These are phyloP conservation scores for Mus spicilegus DNA, from an alignment of 2,113 vertebrate genomes.

Conservation along the genomic window DNA sequence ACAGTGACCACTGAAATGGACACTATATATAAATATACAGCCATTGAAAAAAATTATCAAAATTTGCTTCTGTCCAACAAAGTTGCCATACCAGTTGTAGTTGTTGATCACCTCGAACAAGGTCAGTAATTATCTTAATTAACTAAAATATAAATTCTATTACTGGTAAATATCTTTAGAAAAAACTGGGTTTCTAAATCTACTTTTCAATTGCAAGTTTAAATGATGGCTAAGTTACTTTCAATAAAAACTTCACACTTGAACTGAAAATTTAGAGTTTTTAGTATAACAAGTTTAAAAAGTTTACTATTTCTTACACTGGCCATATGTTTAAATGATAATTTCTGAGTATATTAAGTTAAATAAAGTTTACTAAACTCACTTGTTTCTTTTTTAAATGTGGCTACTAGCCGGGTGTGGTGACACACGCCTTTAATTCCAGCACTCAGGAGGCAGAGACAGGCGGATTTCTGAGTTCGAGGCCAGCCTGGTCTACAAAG, in stretches of 20 bases:
- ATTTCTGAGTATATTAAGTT: background rate
- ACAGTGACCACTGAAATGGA: background rate
- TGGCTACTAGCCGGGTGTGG: background rate
- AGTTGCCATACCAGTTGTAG: background rate
- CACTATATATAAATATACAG: background rate
- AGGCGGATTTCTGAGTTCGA: too few relatives aligned
- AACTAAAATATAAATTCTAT: background rate
- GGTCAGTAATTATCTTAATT: slow-evolving; percentile 15
- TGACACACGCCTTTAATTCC: too few relatives aligned
- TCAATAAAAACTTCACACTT: background rate
- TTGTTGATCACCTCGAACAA: background rate
- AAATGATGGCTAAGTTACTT: background rate
- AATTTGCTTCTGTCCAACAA: background rate
- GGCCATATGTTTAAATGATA: slow-evolving; percentile 1
- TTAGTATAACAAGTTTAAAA: background rate
- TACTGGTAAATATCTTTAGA: background rate
- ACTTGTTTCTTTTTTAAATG: slow-evolving; percentile 7
- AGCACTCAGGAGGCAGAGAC: too few relatives aligned
- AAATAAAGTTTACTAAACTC: background rate
- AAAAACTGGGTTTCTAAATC: background rate
- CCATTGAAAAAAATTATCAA: background rate
- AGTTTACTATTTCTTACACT: background rate
- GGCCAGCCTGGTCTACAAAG: too few relatives aligned
- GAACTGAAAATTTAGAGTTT: background rate
- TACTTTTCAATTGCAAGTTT: background rate